These are phyloP conservation scores for Scartelaos histophorus DNA, from an alignment of 2,113 vertebrate genomes.

Conservation along the genomic window DNA sequence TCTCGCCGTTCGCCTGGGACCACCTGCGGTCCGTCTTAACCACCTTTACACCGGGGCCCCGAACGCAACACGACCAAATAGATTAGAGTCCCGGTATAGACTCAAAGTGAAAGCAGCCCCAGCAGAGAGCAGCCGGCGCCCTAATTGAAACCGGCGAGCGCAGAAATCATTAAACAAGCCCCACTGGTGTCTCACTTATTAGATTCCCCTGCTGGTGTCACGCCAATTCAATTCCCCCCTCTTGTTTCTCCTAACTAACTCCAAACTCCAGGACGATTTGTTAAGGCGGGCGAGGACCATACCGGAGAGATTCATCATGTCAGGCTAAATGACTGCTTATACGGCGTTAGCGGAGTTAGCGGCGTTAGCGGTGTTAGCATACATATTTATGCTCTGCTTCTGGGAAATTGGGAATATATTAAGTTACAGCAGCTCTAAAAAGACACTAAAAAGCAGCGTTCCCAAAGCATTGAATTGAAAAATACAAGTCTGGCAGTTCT, in stretches of 20 bases:
- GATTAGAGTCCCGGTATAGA: slow-evolving; percentile 16
- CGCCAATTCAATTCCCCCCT: slow-evolving; percentile 61
- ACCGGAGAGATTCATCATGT: slow-evolving; percentile 14
- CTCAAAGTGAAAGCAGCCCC: slow-evolving; percentile 29
- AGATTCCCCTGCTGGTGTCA: slow-evolving; percentile 70
- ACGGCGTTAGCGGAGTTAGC: background rate
- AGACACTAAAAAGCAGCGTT: background rate
- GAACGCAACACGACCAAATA: background rate
- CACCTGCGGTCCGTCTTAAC: background rate
- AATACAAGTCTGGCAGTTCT: background rate
- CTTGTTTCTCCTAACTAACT: slow-evolving; percentile 67
- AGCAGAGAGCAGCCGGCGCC: slow-evolving; percentile 61
- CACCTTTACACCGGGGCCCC: background rate
- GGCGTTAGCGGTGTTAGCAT: background rate
- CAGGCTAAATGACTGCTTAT: background rate
- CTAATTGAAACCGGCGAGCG: slow-evolving; percentile 68
- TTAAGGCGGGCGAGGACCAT: slow-evolving; percentile 40
- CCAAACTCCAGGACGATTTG: slow-evolving; percentile 64
- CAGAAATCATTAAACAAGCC: slow-evolving; percentile 75
- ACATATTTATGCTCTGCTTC: background rate
- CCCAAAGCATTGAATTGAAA: background rate
- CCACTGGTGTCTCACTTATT: slow-evolving; percentile 69
- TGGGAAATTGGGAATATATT: slow-evolving; percentile 1
- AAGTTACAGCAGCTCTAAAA: background rate
- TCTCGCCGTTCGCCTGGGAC: background rate